Evolutionary conservation across 1,140 invertebrate genomes (phyloP), one percentile per base, ranked within the genome.

Genomic region (Aphidius ervi): DNA sequence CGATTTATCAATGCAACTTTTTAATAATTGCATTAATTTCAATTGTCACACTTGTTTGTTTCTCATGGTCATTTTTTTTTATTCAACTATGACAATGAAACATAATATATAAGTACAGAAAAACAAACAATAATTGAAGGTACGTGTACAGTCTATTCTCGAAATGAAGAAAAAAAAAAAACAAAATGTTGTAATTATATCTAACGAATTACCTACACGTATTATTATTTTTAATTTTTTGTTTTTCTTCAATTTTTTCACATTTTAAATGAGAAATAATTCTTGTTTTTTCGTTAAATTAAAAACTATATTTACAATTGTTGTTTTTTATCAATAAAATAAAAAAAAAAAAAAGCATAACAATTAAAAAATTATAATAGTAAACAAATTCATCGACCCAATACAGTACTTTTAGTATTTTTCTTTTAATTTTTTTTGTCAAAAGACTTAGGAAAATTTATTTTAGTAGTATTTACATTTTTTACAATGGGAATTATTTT

Each of bases 131-230:
- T 49, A 77, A 75, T 76, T 66, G 68, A 75, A 77, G 73, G 73
- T 78, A 76, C 73, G 74, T 68, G 69, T 73, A 78, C 74, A 79
- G 77, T 79, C 76, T 77, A 78, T 77, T 73, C 75, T 78, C 75
- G 75, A 76, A 59, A 73, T 76, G 76, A 73, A 67, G 23, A 10
- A 41, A 58, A 39, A 58, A 57, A 72, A 65, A 73, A 68, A 69
- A 70, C 23, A 3, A 31, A 31, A 31, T 3, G 4, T 31, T 31
- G 23, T 31, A 31, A 3, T 31, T 31, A 31, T 31, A 31, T 31
- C 23, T 31, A 31, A 31, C 4, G 23, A 31, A 31, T 31, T 31
- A 31, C 23, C 4, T 31, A 31, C 23, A 31, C 2, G 23, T 31
- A 31, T 31, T 31, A 31, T 31, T 31, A 31, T 31, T 31, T 71